Evolutionary conservation across 2,888 invertebrate species (phyloP), one percentile per base, ranked within the genome.

Genomic region (Halictus ligatus): DNA sequence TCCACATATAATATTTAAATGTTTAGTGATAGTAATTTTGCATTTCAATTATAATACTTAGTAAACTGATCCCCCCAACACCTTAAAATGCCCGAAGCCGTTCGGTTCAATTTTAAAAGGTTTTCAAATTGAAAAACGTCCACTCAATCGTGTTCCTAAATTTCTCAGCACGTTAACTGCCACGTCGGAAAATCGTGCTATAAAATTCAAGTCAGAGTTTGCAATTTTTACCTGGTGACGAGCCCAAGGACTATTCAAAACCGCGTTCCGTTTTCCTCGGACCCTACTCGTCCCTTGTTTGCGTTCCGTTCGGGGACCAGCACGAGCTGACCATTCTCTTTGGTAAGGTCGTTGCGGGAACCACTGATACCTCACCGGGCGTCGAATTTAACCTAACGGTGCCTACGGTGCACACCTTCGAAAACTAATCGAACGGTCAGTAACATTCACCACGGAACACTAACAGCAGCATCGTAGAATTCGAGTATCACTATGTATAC

Each of bases 241-340:
- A 40, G 48, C 25, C 54, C 54, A 46, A 10, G 18, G 29, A 50
- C 50, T 64, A 54, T 58, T 7, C 50, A 29, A 35, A 35, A 48
- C 40, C 18, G 35, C 29, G 21, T 21, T 21, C 13, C 35, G 25
- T 46, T 21, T 43, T 12, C n/a, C 25, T 48, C 60, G 21, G 21
- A 40, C 21, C 25, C 74, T 46, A 54, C 48, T 40, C 73, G 43
- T 29, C 75, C 25, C 48, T 29, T 78, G 78, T 75, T 78, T 64
- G 83, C 54, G 84, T 76, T 76, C 50, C 48, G 40, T 76, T 80
- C 29, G 35, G 67, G n/a, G 75, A 69, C 67, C 54, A 58, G 67
- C 35, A n/a, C 64, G 48, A 73, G 73, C 85, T 67, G 43, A 64
- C 25, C 84, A 84, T 85, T 75, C 78, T 84, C 35, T 25, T 35